Conservation (phyloP, 2,888 invertebrate species). For the Cacoxenus indagator region DNA sequence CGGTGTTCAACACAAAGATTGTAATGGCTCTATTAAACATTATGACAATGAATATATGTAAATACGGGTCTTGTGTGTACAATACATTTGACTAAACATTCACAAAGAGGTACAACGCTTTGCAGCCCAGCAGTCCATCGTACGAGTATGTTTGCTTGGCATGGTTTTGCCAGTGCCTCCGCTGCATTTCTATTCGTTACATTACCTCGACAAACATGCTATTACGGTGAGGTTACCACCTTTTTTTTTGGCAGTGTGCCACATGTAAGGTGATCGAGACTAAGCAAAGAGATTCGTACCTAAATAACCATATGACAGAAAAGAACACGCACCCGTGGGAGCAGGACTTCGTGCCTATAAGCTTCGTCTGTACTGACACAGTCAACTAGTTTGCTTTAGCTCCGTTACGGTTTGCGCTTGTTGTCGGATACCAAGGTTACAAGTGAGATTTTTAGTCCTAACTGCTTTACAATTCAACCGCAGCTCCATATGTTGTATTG, state of each 20-base stretch:
- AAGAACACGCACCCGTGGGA: conserved; percentile 16
- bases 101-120: neutral
- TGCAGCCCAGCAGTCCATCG: neutral
- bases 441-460: neutral
- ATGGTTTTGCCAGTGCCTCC: neutral
- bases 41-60: conserved; percentile 4
- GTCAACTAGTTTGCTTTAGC: conserved; percentile 51
- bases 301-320: conserved; percentile 16
- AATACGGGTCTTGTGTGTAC: conserved; percentile 36
- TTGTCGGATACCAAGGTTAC: conserved; percentile 23
- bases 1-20: no score
- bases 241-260: conserved; percentile 63
- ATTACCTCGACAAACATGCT: no score
- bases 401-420: neutral
- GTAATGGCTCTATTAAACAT: neutral
- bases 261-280: conserved; percentile 32
- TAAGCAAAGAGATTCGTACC: neutral
- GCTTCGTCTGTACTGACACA: no score
- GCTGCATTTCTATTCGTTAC: no score
- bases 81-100: conserved; percentile 36
- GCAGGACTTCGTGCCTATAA: conserved; percentile 3
- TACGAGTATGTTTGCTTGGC: conserved; percentile 18
- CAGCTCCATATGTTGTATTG: conserved; percentile 30
- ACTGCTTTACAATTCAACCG: conserved; percentile 41
- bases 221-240: conserved; percentile 62